Base-by-base conservation (phyloP, 1,140 invertebrate genomes). In the Pogonomyrmex barbatus region DNA sequence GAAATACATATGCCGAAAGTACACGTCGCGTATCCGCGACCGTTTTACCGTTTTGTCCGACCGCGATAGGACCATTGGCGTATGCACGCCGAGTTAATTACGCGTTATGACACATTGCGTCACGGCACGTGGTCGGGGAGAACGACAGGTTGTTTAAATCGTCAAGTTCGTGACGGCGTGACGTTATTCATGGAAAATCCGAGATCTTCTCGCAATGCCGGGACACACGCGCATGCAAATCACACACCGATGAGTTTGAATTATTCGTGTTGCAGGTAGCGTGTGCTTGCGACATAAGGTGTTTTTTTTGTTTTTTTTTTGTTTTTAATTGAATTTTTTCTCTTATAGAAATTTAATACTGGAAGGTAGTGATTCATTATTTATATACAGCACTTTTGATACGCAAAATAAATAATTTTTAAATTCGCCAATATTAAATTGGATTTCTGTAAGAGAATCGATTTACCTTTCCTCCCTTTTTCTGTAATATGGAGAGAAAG, bases 51-150 rank as follows among this genome's bases (percentile, higher is more conserved):
- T 58, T 75, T 58, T n/a, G 10, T 24, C 24, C 3, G 24, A 2
- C 4, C 50, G 10, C 71, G n/a, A 75, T 42, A 30, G 24, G 3
- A 50, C 10, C 42, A 4, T 33, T 42, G 65, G 6, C 6, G 6
- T 54, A 17, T 39, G n/a, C n/a, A 5, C n/a, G 9, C 9, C 39
- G 39, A 78, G 33, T 78, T 39, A 78, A 78, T 62, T 62, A 47
- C 4, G 10, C 12, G 33, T 1, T 17, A 10, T 10, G 17, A 30
- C 3, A 52, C 39, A 8, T 42, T 6, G 36, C 71, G 24, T 67
- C n/a, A 45, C 63, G 9, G 30, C 71, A 42, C 5, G 54, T 30
- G 2, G 5, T 47, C 65, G 8, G 5, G 24, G 10, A 45, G 30
- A 65, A 78, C n/a, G n/a, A 50, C 33, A 52, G 30, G 12, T 4